Evolutionary conservation across 1,140 invertebrate species (phyloP).

Genomic region (Drosophila arizonae): DNA sequence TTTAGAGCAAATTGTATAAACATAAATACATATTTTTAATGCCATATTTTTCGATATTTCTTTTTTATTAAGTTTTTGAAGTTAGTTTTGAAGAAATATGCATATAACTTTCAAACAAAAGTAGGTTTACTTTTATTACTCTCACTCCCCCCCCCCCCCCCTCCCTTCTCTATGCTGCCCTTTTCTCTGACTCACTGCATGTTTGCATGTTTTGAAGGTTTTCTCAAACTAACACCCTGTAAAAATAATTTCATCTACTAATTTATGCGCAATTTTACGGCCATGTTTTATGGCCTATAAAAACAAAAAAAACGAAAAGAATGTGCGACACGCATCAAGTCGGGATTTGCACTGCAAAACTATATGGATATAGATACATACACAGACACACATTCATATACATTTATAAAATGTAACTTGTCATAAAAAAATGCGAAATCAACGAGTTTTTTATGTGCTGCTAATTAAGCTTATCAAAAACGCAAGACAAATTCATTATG

Average conservation of each 20-base stretch:
- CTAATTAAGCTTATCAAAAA: conserved; percentile 56
- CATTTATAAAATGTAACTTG: conserved; percentile 22
- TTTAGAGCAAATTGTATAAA: too few relatives aligned
- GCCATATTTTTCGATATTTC: neutral
- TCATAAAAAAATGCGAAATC: conserved; percentile 37
- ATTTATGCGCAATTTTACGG: conserved; percentile 14
- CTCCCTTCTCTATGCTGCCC: neutral
- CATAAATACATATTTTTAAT: too few relatives aligned
- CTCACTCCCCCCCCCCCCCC: neutral
- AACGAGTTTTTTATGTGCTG: conserved; percentile 46
- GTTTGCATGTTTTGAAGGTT: neutral
- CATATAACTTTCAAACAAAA: too few relatives aligned
- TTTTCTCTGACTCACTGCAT: neutral
- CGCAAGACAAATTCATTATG: conserved; percentile 24
- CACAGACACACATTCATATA: too few relatives aligned
- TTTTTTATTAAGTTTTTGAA: too few relatives aligned
- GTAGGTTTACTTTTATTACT: too few relatives aligned
- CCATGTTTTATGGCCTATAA: conserved; percentile 21
- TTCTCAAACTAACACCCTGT: conserved; percentile 37
- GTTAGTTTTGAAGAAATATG: too few relatives aligned
- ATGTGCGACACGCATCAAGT: conserved; percentile 27
- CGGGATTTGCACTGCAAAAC: conserved; percentile 13
- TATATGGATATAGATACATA: neutral
- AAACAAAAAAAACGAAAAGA: conserved; percentile 9
- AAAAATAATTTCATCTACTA: neutral